Percentiles rank a stretch among this genome's conserved stretches.
Evolutionary conservation across 2,888 invertebrate genomes (phyloP).

Genomic region (Ditula angustiorana): DNA sequence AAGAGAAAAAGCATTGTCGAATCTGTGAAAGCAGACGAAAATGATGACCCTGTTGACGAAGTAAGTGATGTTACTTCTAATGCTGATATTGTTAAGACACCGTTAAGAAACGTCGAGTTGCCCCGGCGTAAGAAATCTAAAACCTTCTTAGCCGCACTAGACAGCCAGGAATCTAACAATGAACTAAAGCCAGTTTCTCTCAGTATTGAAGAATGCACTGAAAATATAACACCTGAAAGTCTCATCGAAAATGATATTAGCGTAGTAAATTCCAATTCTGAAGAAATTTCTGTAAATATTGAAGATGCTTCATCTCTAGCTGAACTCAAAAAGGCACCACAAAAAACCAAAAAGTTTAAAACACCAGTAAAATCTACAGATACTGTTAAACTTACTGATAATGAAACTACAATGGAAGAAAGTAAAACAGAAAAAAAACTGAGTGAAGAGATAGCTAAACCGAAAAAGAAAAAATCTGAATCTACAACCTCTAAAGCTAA

Average conservation of each 20-base stretch:
- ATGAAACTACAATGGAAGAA: constrained; percentile 7
- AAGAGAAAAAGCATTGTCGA: constrained; percentile 57
- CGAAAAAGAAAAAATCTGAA: constrained; percentile 47
- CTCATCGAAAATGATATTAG: neutral
- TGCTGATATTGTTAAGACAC: constrained; percentile 51
- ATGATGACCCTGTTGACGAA: constrained; percentile 46
- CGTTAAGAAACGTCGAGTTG: constrained; percentile 56
- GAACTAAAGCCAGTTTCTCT: neutral
- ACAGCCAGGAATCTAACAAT: constrained; percentile 42
- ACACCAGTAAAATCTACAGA: constrained; percentile 36
- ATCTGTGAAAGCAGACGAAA: constrained; percentile 9
- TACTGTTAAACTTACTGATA: constrained; percentile 2
- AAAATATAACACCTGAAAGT: constrained; percentile 1
- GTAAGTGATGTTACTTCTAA: constrained; percentile 21
- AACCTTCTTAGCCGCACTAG: constrained; percentile 50
- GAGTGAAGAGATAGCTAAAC: constrained; percentile 34
- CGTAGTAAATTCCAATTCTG: neutral
- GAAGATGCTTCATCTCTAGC: neutral
- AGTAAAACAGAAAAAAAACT: constrained; percentile 13
- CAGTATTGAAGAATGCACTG: constrained; percentile 26
- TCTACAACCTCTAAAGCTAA: constrained; percentile 22
- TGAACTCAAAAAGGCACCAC: neutral
- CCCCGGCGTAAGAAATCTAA: constrained; percentile 66
- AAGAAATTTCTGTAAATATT: neutral
- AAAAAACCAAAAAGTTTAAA: constrained; percentile 10